phyloP scores from a whole-genome alignment of 2,888 invertebrate species.

The Diaprepes abbreviatus region DNA sequence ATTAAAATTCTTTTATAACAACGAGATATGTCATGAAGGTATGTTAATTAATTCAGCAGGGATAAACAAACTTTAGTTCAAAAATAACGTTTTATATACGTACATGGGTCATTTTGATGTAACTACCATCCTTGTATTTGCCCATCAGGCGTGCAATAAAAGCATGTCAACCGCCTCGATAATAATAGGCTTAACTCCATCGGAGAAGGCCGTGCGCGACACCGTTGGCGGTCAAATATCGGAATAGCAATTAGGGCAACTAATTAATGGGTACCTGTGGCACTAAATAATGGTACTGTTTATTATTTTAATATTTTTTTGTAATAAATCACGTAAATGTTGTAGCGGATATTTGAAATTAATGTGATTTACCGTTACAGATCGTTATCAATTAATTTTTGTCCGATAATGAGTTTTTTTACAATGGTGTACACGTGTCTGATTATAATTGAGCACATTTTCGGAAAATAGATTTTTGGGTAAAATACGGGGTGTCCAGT shows the following conservation, averaged over 20 bases:
- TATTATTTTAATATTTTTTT: constrained; percentile 21
- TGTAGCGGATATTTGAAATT: constrained; percentile 14
- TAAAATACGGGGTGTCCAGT: no score
- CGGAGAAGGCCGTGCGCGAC: constrained; percentile 14
- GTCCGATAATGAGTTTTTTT: no score
- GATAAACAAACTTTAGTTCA: background rate
- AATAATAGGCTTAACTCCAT: constrained; percentile 19
- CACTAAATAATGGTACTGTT: background rate
- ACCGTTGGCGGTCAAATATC: constrained; percentile 17
- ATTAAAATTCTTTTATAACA: no score
- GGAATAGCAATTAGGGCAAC: constrained; percentile 10
- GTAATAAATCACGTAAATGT: constrained; percentile 2
- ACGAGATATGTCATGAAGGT: no score
- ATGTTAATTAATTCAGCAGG: background rate
- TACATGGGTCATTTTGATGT: background rate
- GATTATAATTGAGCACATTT: no score
- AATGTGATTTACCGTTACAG: constrained; percentile 7
- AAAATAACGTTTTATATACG: background rate
- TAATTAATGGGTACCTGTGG: background rate
- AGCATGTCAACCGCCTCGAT: constrained; percentile 28
- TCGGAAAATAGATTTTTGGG: no score
- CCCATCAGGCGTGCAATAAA: constrained; percentile 25
- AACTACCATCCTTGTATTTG: constrained; percentile 30
- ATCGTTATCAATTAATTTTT: background rate
- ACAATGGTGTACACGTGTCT: no score